These are phyloP conservation scores for Aphaenogaster rudis DNA, from an alignment of 1,140 invertebrate species.

Conservation along the genomic window DNA sequence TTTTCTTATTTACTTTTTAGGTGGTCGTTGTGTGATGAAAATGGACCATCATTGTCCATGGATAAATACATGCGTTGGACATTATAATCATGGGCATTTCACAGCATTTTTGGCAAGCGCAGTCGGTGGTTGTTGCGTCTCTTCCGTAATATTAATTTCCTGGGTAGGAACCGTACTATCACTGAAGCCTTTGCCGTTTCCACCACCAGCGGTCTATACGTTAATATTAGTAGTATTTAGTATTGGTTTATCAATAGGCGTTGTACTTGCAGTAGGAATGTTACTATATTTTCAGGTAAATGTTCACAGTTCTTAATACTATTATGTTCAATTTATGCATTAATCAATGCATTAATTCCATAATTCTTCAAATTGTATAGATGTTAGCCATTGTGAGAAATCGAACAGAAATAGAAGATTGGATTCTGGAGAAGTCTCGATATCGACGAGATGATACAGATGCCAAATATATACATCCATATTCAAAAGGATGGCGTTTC, in stretches of 20 bases:
- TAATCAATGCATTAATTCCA: neutral
- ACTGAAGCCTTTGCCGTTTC: constrained; percentile 79
- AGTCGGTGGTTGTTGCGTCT: constrained; percentile 93
- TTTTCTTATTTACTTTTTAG: constrained; percentile 84
- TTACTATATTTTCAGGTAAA: constrained; percentile 95
- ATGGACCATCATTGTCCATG: constrained; percentile 97
- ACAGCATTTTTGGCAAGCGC: constrained; percentile 95
- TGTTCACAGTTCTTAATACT: neutral
- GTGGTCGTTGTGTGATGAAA: constrained; percentile 95
- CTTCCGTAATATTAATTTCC: constrained; percentile 91
- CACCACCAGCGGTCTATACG: constrained; percentile 87
- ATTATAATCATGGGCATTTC: constrained; percentile 95
- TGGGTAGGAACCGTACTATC: constrained; percentile 83
- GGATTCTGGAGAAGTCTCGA: constrained; percentile 96
- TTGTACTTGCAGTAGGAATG: constrained; percentile 96
- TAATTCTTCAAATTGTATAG: constrained; percentile 41
- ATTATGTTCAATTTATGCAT: neutral
- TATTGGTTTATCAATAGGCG: constrained; percentile 96
- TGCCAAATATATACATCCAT: constrained; percentile 94
- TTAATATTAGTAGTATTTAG: constrained; percentile 94
- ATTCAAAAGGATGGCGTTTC: constrained; percentile 93
- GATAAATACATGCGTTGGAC: constrained; percentile 95
- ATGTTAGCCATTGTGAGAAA: constrained; percentile 92
- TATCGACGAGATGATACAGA: constrained; percentile 88
- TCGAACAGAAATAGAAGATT: constrained; percentile 97